Evolutionary conservation across 2,797 vertebrate species (phyloP).

Genomic region (Chiloscyllium punctatum): DNA sequence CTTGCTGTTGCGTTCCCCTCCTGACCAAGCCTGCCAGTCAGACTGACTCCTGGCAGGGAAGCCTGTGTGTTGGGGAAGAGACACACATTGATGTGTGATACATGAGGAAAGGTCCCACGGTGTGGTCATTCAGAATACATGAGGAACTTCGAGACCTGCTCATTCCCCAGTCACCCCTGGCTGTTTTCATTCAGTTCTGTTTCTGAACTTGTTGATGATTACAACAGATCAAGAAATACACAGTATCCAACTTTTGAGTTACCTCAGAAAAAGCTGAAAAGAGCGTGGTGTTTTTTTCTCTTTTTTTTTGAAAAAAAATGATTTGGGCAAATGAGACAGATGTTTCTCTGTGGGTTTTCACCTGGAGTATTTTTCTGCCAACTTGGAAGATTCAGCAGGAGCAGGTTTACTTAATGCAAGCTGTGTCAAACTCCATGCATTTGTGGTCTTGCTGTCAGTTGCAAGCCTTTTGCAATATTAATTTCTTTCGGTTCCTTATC

Average conservation of each 20-base stretch:
- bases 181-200: neutral
- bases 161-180: no score
- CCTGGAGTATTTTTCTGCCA: neutral
- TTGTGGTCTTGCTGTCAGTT: neutral
- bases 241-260: neutral
- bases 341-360: neutral
- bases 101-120: neutral
- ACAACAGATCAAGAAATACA: neutral
- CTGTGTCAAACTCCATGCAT: neutral
- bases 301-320: neutral
- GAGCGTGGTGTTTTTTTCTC: neutral
- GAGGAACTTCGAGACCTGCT: neutral
- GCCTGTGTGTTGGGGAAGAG: no score
- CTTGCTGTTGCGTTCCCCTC: no score
- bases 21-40: no score
- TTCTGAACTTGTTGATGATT: neutral
- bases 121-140: neutral
- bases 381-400: neutral
- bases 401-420: neutral
- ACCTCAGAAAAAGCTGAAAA: neutral
- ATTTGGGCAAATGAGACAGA: neutral
- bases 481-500: no score
- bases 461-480: neutral
- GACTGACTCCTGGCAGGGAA: no score
- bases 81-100: no score